These are phyloP conservation scores for Cheilosia impressa DNA, from an alignment of 2,888 invertebrate genomes.

Conservation along the genomic window DNA sequence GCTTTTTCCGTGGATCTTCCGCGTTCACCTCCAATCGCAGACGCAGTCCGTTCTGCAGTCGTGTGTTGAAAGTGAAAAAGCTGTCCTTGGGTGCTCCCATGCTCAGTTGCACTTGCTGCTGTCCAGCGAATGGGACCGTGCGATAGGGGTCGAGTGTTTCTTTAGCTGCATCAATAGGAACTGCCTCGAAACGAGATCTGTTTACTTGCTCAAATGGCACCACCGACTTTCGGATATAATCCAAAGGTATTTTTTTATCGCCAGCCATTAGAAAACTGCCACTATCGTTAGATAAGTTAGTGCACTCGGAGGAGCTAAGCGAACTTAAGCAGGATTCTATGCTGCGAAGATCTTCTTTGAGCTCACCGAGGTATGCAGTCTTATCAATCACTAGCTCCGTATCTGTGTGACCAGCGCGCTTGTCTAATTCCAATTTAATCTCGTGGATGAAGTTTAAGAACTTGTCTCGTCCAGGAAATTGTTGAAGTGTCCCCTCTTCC, in stretches of 20 bases:
- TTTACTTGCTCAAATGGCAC: slow-evolving; percentile 82
- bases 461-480: slow-evolving; percentile 80
- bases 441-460: slow-evolving; percentile 79
- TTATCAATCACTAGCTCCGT: slow-evolving; percentile 77
- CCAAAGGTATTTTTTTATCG: slow-evolving; percentile 81
- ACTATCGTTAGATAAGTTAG: slow-evolving; percentile 82
- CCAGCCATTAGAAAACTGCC: slow-evolving; percentile 82
- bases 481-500: slow-evolving; percentile 76
- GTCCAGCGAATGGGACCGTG: slow-evolving; percentile 81
- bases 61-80: slow-evolving; percentile 81
- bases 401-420: slow-evolving; percentile 3
- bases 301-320: slow-evolving; percentile 81
- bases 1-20: slow-evolving; percentile 77
- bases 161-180: slow-evolving; percentile 79
- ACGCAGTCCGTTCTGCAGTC: slow-evolving; percentile 80
- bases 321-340: slow-evolving; percentile 82
- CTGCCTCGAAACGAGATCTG: slow-evolving; percentile 79
- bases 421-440: slow-evolving; percentile 76
- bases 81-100: slow-evolving; percentile 79
- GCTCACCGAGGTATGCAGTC: slow-evolving; percentile 77
- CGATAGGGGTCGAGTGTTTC: slow-evolving; percentile 81
- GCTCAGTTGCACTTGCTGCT: slow-evolving; percentile 79
- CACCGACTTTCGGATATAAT: slow-evolving; percentile 81
- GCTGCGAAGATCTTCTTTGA: slow-evolving; percentile 81
- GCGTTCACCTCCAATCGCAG: slow-evolving; percentile 80